A percentile compares a stretch with the other conserved stretches of the same genome.
Evolutionary conservation across 2,113 vertebrate species (phyloP).

Genomic region (Brachirus orientalis): DNA sequence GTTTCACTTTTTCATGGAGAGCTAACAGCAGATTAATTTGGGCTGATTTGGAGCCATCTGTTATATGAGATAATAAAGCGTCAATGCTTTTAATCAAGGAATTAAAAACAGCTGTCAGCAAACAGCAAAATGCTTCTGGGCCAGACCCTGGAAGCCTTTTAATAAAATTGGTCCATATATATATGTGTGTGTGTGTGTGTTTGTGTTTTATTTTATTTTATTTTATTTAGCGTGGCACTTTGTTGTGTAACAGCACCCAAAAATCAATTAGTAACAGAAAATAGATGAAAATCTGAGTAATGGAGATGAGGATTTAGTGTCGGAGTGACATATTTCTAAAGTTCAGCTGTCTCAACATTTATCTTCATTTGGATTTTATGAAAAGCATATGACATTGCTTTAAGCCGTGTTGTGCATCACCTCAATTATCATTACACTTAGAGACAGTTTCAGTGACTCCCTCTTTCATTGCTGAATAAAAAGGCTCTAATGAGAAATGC

Average conservation of each 20-base stretch:
- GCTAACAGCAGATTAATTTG: no score
- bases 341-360: no score
- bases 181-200: no score
- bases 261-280: no score
- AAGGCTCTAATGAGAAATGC: constrained; percentile 48
- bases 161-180: constrained; percentile 26
- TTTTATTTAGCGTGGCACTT: constrained; percentile 14
- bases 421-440: constrained; percentile 34
- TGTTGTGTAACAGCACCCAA: background rate
- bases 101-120: constrained; percentile 57
- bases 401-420: background rate
- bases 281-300: no score
- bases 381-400: constrained; percentile 11
- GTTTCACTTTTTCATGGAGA: no score
- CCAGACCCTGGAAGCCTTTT: constrained; percentile 35
- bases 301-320: no score
- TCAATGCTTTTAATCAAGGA: constrained; percentile 47
- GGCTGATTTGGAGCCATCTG: no score
- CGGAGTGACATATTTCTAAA: no score
- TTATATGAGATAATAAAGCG: no score
- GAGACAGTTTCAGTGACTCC: constrained; percentile 31
- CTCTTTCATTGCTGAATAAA: constrained; percentile 65
- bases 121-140: constrained; percentile 57
- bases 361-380: no score
- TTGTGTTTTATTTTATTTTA: no score